phyloP scores from a whole-genome alignment of 2,113 vertebrate genomes.

The Hassar affinis region DNA sequence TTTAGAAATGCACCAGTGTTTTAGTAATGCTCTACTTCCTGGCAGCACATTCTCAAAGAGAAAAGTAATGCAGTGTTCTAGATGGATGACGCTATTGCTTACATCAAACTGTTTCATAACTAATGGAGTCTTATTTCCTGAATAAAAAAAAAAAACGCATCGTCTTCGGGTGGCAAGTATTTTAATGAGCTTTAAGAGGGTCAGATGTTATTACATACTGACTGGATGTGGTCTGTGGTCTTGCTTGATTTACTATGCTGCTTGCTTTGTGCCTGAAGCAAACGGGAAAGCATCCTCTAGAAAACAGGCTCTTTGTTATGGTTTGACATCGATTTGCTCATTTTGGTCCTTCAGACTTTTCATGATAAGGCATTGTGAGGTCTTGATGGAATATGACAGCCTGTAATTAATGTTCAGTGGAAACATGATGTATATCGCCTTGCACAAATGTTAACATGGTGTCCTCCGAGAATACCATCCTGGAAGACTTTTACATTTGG shows the following conservation, averaged over 20 bases:
- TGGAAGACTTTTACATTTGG: slow-evolving; percentile 63
- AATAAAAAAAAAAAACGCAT: neutral
- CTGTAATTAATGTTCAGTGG: neutral
- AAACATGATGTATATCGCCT: slow-evolving; percentile 9
- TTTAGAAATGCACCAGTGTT: neutral
- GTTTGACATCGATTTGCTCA: slow-evolving; percentile 9
- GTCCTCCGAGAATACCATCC: slow-evolving; percentile 33
- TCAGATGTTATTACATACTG: neutral
- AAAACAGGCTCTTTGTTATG: neutral
- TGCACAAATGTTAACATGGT: slow-evolving; percentile 6
- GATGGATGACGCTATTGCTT: slow-evolving; percentile 2
- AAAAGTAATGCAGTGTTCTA: slow-evolving; percentile 7
- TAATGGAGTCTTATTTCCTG: neutral
- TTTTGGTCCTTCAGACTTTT: slow-evolving; percentile 24
- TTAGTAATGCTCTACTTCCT: neutral
- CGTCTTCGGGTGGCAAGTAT: neutral
- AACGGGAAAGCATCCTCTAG: neutral
- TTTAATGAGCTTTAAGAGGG: slow-evolving; percentile 9
- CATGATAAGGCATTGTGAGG: slow-evolving; percentile 29
- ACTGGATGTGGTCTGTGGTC: slow-evolving; percentile 9
- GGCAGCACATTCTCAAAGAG: neutral
- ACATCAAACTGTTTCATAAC: neutral
- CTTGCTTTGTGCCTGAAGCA: neutral
- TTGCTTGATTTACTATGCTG: neutral
- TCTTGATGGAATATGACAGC: neutral